These are phyloP conservation scores for Philotrypesis tridentata DNA, from an alignment of 1,140 invertebrate genomes.

Conservation along the genomic window DNA sequence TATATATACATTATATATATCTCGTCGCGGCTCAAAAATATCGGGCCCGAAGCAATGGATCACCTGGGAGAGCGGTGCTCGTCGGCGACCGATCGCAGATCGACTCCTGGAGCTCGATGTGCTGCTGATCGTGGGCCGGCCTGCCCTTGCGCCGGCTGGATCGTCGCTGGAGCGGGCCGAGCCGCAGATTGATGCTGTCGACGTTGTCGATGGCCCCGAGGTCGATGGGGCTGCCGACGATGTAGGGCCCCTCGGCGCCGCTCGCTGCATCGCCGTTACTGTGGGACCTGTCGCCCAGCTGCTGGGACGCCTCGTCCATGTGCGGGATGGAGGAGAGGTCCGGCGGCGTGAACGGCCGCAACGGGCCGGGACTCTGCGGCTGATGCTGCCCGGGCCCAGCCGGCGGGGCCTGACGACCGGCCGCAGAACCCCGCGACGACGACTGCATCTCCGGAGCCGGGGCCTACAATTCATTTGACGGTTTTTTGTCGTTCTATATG, in stretches of 20 bases:
- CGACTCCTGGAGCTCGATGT: conserved; percentile 69
- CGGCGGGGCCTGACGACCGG: conserved; percentile 49
- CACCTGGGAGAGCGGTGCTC: neutral
- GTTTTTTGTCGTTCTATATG: no score
- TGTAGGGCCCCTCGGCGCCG: conserved; percentile 64
- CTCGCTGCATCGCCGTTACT: conserved; percentile 53
- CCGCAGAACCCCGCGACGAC: conserved; percentile 64
- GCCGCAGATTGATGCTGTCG: conserved; percentile 65
- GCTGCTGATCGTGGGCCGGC: conserved; percentile 54
- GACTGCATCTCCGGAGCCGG: conserved; percentile 69
- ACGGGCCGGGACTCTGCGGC: conserved; percentile 54
- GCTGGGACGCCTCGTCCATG: conserved; percentile 67
- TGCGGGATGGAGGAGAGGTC: conserved; percentile 71
- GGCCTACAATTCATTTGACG: conserved; percentile 54
- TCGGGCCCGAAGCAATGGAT: no score
- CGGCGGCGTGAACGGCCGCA: conserved; percentile 68
- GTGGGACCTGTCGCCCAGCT: conserved; percentile 54
- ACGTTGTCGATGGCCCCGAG: conserved; percentile 70
- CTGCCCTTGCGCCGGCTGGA: conserved; percentile 49
- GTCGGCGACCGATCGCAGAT: conserved; percentile 13
- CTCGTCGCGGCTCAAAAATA: no score
- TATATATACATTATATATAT: no score
- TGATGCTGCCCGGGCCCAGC: neutral
- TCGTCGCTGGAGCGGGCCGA: conserved; percentile 46
- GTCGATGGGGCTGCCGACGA: conserved; percentile 70